Base-by-base conservation (phyloP, 2,888 invertebrate genomes). In the Meganola albula region DNA sequence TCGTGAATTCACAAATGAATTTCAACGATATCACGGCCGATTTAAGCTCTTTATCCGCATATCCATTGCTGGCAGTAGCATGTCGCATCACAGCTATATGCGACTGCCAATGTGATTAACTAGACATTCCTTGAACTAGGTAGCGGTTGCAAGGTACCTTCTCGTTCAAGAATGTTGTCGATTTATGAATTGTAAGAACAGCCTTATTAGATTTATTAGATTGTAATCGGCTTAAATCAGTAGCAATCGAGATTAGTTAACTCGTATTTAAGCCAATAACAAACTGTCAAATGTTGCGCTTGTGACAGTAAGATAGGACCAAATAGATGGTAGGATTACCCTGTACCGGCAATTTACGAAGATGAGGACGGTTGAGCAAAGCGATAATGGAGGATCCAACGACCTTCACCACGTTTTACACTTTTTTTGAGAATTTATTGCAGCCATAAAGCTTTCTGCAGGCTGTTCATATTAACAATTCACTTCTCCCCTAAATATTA, bases 51-150 rank as follows among this genome's bases (percentile, higher is more conserved):
- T 54, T 53, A 51, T 54, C 49, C 41, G 47, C 58, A 57, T 58
- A 63, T 67, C 70, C 63, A 68, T 75, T 73, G 66, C 51, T 49
- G 50, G 29, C 42, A 43, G 48, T 37, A 20, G 20, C 47, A 43
- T 44, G 48, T 49, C 44, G 41, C 39, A 27, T 31, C 22, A 11
- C 26, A 16, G 27, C 14, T 42, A 41, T 48, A 48, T n/a, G 20
- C n/a, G 3, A 60, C 55, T 52, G 33, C 44, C 53, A 47, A 54
- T 57, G 60, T 67, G 68, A 72, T 74, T 74, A 74, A 66, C 61
- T 64, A 53, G 46, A 53, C 55, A 69, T 73, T 62, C 61, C 50
- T 37, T 48, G 40, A 47, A 50, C 43, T 42, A 38, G 45, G 44
- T 48, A 5, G 41, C 40, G 40, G 56, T 56, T 53, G 40, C 42